Conservation (phyloP, 1,140 invertebrate species). For the Bombus picipes region DNA sequence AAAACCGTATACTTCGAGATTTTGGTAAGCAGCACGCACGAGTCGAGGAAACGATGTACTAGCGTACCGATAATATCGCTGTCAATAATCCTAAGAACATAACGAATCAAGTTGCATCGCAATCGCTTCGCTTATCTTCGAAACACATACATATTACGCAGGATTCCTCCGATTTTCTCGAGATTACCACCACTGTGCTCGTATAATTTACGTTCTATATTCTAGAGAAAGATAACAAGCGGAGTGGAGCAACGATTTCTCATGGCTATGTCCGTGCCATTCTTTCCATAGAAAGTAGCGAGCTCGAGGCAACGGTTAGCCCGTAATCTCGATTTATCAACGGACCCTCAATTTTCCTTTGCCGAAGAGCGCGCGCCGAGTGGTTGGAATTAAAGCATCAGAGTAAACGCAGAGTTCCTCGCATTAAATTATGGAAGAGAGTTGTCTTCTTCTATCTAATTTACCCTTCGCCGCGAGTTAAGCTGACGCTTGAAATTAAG, state of each 20-base stretch:
- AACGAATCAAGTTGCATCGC: too few species aligned
- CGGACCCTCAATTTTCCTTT: slow-evolving; percentile 31
- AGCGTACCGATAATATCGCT: too few species aligned
- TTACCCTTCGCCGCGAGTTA: slow-evolving; percentile 31
- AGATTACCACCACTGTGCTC: neutral
- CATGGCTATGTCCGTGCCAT: neutral
- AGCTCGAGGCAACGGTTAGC: neutral
- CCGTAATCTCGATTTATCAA: slow-evolving; percentile 37
- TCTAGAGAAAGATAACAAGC: neutral
- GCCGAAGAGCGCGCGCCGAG: neutral
- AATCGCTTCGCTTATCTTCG: neutral
- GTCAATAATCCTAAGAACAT: too few species aligned
- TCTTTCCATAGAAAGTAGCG: neutral
- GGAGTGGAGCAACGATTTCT: neutral
- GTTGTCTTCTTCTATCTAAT: slow-evolving; percentile 44
- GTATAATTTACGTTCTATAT: neutral
- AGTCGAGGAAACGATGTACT: neutral
- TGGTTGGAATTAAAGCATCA: slow-evolving; percentile 42
- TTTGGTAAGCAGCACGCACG: neutral
- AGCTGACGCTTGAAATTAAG: slow-evolving; percentile 48
- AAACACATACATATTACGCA: neutral
- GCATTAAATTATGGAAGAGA: slow-evolving; percentile 44
- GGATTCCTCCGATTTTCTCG: neutral
- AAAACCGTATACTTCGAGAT: neutral
- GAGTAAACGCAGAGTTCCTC: slow-evolving; percentile 31